Evolutionary conservation across 2,113 vertebrate species (phyloP).

Genomic region (Tychaedon coryphoeus): DNA sequence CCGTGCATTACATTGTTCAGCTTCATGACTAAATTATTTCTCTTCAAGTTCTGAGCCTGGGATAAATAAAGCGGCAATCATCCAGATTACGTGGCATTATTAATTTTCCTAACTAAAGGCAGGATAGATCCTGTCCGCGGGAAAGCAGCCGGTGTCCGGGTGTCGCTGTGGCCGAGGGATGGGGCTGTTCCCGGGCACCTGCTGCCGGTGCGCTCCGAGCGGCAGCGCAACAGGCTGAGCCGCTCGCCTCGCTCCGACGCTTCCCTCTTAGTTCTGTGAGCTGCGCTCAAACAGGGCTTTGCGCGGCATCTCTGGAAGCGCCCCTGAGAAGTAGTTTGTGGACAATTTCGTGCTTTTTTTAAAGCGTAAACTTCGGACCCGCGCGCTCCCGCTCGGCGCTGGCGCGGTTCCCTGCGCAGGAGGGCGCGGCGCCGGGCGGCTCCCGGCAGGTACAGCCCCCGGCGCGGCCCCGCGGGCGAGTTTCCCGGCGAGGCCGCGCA

Average conservation of each 20-base stretch:
- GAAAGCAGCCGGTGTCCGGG: background rate
- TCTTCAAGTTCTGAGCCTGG: background rate
- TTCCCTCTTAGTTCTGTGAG: rapidly evolving
- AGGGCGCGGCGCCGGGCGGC: background rate
- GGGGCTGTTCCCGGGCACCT: background rate
- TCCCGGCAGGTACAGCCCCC: no score
- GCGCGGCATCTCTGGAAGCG: rapidly evolving
- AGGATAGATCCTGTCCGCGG: background rate
- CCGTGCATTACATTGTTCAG: rapidly evolving
- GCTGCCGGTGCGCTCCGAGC: rapidly evolving
- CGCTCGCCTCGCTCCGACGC: rapidly evolving
- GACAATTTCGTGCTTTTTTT: rapidly evolving
- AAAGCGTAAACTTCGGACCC: rapidly evolving
- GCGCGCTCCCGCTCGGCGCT: background rate
- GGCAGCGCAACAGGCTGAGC: background rate
- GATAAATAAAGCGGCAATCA: background rate
- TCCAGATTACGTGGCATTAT: background rate
- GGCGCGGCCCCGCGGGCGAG: background rate
- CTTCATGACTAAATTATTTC: background rate
- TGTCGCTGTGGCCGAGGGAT: background rate
- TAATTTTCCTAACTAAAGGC: rapidly evolving
- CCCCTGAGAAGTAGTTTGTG: rapidly evolving
- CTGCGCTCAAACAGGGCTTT: rapidly evolving
- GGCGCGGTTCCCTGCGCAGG: background rate
- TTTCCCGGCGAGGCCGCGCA: background rate